Conservation (phyloP, 35 echinoderm and acorn worm species). For the Amphiura filiformis region DNA sequence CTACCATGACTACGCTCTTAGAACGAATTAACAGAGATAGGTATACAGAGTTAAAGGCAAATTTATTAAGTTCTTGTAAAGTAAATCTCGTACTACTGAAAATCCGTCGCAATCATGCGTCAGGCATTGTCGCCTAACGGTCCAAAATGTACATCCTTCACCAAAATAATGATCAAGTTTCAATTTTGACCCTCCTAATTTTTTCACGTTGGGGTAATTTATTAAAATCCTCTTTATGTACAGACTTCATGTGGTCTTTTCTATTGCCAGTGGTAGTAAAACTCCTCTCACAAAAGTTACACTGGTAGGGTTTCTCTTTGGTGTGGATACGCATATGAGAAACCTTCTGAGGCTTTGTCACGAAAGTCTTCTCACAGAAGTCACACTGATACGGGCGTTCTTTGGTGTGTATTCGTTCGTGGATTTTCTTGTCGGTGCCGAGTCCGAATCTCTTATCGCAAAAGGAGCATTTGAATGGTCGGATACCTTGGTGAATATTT, state of each 20-base stretch:
- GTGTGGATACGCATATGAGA: background rate
- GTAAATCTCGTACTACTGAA: no score
- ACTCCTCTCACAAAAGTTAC: background rate
- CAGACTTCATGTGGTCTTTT: background rate
- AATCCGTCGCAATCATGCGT: no score
- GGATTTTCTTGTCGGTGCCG: background rate
- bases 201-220: no score
- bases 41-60: no score
- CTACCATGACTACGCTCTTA: no score
- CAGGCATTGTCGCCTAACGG: no score
- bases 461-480: background rate
- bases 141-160: no score
- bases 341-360: background rate
- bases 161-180: no score
- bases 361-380: background rate
- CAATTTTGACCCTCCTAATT: no score
- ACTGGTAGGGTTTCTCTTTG: background rate
- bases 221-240: background rate
- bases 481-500: background rate
- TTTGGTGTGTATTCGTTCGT: background rate
- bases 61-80: no score
- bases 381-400: background rate
- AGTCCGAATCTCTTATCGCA: background rate
- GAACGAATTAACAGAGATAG: no score
- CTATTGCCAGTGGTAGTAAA: background rate